Conservation (phyloP, 2,888 invertebrate genomes). For the Capitulum mitella region DNA sequence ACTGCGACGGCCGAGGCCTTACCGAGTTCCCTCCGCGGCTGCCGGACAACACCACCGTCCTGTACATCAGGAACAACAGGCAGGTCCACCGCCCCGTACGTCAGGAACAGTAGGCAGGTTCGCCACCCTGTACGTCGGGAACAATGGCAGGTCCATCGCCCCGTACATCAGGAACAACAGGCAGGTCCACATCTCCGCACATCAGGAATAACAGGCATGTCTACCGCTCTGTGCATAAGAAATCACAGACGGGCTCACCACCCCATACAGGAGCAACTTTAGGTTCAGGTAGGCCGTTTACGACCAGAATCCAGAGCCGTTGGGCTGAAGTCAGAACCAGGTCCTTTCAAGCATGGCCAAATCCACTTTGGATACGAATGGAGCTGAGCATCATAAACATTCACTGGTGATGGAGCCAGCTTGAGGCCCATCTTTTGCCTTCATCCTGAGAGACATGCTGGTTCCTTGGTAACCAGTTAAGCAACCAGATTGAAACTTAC, state of each 20-base stretch:
- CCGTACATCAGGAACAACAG: constrained; percentile 13
- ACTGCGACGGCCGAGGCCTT: not conserved
- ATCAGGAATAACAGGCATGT: not conserved
- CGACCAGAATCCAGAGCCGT: no score
- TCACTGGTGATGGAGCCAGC: no score
- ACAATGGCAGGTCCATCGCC: not conserved
- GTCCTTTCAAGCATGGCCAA: no score
- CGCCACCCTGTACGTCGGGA: not conserved
- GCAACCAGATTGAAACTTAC: no score
- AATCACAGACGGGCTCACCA: not conserved
- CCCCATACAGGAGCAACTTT: not conserved
- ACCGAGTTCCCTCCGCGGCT: not conserved
- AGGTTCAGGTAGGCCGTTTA: no score
- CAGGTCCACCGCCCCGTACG: not conserved
- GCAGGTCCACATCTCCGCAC: not conserved
- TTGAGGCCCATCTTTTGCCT: no score
- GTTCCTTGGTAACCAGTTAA: no score
- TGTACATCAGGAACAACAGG: constrained; percentile 16
- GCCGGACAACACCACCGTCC: not conserved
- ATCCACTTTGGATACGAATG: no score
- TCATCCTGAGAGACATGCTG: no score
- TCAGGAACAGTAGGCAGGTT: not conserved
- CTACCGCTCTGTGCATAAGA: not conserved
- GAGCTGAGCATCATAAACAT: no score
- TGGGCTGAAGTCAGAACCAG: no score